Evolutionary conservation across 2,888 invertebrate species (phyloP), one percentile per base, ranked within the genome.

Genomic region (Coenonympha arcania): DNA sequence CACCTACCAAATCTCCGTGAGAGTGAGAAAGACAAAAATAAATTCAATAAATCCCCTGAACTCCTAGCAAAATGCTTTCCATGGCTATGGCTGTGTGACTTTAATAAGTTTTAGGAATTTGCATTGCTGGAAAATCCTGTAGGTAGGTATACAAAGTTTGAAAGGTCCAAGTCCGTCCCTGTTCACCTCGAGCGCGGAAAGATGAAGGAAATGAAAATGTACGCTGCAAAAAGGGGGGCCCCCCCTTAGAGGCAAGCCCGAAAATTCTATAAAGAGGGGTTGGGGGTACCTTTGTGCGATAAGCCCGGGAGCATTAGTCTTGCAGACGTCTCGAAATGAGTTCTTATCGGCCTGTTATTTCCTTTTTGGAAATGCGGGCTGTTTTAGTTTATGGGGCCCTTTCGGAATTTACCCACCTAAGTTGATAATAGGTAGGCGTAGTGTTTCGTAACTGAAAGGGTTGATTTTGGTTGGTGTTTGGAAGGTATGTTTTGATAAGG

Each of bases 151-250:
- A 22, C 4, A 36, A 19, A 4, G 11, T 54, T 68, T 40, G 31
- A 11, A 11, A 13, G 8, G 20, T 3, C 16, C 53, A 24, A 79
- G 48, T 82, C 54, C 82, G 61, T 47, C 68, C 68, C 79, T 66
- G 69, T 22, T 30, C 55, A 58, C 71, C 71, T 76, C 76, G 73
- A 76, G 74, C 78, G 80, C 81, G 76, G 83, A 86, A 86, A 86
- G 85, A 85, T 86, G 85, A 85, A 86, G 85, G 85, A 86, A 86
- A 86, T 86, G 85, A 86, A 85, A 85, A 83, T 83, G 85, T 84
- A 82, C 85, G 80, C 79, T 75, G 83, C 85, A 84, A 84, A 85
- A 85, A 82, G 81, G 85, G 83, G 83, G 78, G 63, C 62, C 61
- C 64, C 68, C 66, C 58, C 71, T 64, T 61, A 59, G 66, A 61